A percentile compares a stretch with the other conserved stretches of the same genome.
Evolutionary conservation across 2,888 invertebrate genomes (phyloP).

Genomic region (Lithophane socia): DNA sequence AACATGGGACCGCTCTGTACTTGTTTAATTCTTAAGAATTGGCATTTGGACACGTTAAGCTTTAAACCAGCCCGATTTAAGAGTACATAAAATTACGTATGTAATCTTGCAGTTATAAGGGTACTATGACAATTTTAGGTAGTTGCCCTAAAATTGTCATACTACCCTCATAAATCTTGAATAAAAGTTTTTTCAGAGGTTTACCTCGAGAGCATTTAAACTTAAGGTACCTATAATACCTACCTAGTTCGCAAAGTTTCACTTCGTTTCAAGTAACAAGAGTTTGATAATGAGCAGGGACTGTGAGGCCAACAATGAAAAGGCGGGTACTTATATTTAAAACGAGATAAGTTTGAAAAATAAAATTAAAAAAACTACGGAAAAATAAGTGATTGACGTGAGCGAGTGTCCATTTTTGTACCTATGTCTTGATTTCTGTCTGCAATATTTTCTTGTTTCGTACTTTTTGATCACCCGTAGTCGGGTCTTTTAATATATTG

Average conservation of each 20-base stretch:
- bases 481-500: too few species aligned
- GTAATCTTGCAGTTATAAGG: conserved; percentile 5
- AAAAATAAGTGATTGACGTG: too few species aligned
- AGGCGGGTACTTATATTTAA: too few species aligned
- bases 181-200: neutral
- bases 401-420: too few species aligned
- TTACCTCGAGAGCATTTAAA: neutral
- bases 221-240: too few species aligned
- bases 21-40: conserved; percentile 45
- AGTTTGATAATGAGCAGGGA: neutral
- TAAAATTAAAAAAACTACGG: too few species aligned
- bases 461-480: too few species aligned
- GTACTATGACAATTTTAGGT: neutral
- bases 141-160: too few species aligned
- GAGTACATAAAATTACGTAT: conserved; percentile 4
- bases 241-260: too few species aligned
- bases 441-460: too few species aligned
- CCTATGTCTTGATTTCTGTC: too few species aligned
- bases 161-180: neutral
- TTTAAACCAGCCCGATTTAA: neutral
- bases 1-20: conserved; percentile 66
- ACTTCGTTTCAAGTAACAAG: neutral
- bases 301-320: neutral
- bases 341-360: neutral
- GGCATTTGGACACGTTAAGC: conserved; percentile 39